Conservation (phyloP, 2,113 vertebrate species). For the Micromys minutus region DNA sequence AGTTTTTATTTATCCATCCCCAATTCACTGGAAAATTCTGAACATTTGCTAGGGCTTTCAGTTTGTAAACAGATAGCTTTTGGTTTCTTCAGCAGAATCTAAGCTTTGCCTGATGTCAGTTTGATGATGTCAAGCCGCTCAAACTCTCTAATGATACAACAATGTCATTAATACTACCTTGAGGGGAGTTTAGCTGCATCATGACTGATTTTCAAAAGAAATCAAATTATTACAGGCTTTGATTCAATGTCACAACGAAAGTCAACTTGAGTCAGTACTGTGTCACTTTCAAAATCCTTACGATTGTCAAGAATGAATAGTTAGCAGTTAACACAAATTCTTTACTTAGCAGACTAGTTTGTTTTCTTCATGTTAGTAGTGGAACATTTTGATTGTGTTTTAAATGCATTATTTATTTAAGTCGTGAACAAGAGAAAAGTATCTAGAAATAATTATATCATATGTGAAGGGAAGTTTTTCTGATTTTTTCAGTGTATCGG, state of each 20-base stretch:
- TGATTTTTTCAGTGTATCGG: background rate
- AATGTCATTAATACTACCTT: constrained; percentile 44
- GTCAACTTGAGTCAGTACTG: constrained; percentile 49
- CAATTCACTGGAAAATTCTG: constrained; percentile 25
- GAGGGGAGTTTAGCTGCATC: background rate
- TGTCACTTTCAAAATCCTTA: constrained; percentile 27
- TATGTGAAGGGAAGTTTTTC: background rate
- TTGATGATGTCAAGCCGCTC: constrained; percentile 41
- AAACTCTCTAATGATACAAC: constrained; percentile 52
- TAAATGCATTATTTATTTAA: constrained; percentile 32
- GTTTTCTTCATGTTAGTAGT: background rate
- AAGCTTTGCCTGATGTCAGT: constrained; percentile 43
- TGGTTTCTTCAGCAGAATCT: constrained; percentile 41
- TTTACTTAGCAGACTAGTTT: constrained; percentile 1
- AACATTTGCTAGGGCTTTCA: constrained; percentile 1
- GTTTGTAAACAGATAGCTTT: background rate
- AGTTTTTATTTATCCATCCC: background rate
- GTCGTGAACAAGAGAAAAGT: background rate
- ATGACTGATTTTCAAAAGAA: constrained; percentile 57
- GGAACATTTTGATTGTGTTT: constrained; percentile 32
- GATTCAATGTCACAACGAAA: constrained; percentile 56
- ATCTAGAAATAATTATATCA: background rate
- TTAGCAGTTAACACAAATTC: constrained; percentile 35
- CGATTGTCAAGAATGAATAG: constrained; percentile 46
- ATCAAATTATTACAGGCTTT: constrained; percentile 56